These are phyloP conservation scores for Drosophila sturtevanti DNA, from an alignment of 1,140 invertebrate genomes.

Conservation along the genomic window DNA sequence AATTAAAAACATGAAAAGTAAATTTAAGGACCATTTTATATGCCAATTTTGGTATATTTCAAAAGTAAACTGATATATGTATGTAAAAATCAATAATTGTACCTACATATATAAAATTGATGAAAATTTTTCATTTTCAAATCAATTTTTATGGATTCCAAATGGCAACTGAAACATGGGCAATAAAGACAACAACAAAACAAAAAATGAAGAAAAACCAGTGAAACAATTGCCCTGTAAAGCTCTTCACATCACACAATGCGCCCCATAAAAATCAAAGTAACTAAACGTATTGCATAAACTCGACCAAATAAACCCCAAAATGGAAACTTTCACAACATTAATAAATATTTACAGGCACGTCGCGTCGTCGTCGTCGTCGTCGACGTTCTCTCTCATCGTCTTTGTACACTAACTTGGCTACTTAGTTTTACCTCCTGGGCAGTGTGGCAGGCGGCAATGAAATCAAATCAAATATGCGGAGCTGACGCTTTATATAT, in stretches of 20 bases:
- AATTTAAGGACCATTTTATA: not conserved
- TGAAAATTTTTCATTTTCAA: not conserved
- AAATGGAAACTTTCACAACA: slow-evolving; percentile 58
- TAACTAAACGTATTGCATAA: slow-evolving; percentile 51
- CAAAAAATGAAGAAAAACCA: not conserved
- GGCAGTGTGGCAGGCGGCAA: slow-evolving; percentile 53
- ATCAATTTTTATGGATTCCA: slow-evolving; percentile 11
- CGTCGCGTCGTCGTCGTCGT: slow-evolving; percentile 59
- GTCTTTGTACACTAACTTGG: slow-evolving; percentile 2
- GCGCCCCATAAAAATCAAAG: slow-evolving; percentile 74
- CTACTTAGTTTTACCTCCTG: slow-evolving; percentile 16
- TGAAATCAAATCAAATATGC: slow-evolving; percentile 81
- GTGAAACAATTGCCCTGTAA: slow-evolving; percentile 1
- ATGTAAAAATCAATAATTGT: not conserved
- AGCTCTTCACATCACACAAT: not conserved
- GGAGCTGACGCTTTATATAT: slow-evolving; percentile 65
- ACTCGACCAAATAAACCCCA: slow-evolving; percentile 12
- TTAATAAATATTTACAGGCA: slow-evolving; percentile 81
- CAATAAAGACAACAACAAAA: not conserved
- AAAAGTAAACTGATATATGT: not conserved
- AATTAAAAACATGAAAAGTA: no score
- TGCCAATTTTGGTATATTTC: no score
- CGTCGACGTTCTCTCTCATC: not conserved
- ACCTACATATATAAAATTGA: not conserved
- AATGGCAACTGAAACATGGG: not conserved